Conservation (phyloP, 2,113 vertebrate genomes). For the Oreochromis aureus region DNA sequence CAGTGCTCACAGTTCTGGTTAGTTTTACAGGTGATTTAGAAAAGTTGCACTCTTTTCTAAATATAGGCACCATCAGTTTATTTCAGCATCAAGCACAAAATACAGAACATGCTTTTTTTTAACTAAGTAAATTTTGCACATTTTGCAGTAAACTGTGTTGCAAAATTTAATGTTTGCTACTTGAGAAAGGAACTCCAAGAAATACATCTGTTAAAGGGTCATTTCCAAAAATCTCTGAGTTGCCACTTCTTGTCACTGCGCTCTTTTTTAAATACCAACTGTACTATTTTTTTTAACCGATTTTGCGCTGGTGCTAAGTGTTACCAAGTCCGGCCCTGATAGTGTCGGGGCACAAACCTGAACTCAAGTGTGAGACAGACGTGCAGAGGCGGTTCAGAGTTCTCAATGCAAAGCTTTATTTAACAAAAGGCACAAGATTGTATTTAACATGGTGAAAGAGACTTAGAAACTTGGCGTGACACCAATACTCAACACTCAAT, state of each 20-base stretch:
- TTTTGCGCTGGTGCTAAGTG: not conserved
- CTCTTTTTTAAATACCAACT: not conserved
- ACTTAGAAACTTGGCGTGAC: too few species aligned
- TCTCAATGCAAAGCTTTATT: too few species aligned
- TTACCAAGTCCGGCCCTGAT: too few species aligned
- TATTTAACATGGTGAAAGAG: too few species aligned
- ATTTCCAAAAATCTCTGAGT: not conserved
- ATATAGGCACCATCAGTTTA: not conserved
- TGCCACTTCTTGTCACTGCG: not conserved
- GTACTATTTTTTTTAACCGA: accelerated
- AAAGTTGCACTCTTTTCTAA: not conserved
- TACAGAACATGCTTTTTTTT: not conserved
- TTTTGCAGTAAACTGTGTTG: not conserved
- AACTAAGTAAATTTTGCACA: accelerated
- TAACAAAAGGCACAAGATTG: too few species aligned
- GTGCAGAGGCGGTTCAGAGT: too few species aligned
- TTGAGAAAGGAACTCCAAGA: not conserved
- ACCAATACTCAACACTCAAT: too few species aligned
- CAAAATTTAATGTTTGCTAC: not conserved
- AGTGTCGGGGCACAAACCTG: too few species aligned
- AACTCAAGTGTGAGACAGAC: too few species aligned
- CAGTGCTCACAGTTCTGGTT: not conserved
- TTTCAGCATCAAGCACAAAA: not conserved
- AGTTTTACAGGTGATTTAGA: not conserved
- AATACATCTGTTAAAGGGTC: not conserved